Base-by-base conservation (phyloP, 92 coral and sea anemone genomes). In the Ricordea florida region DNA sequence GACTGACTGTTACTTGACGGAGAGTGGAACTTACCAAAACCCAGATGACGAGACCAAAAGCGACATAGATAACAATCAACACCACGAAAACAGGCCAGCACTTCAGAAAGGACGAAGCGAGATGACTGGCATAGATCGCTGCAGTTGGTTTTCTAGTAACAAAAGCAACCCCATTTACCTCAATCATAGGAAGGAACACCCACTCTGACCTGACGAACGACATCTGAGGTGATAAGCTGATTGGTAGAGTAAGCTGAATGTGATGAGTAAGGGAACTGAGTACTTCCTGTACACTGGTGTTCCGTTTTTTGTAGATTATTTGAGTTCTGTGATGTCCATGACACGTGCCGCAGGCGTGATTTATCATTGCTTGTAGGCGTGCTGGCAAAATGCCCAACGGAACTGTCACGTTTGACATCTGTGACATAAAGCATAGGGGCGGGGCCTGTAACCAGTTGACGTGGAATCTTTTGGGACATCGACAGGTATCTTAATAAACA, bases 91-190 rank as follows among this genome's bases (percentile, higher is more conserved):
- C 50, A 27, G 77, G 77, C 77, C 77, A 70, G 20, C 53, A 23
- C 2, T 15, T 10, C 41, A 70, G 20, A 2, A 70, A 51, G 21
- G 77, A 55, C 1, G 65, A 70, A 6, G 38, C 53, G 6, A 70
- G 3, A 29, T 26, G 2, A 44, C 38, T 11, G 3, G 66, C 56
- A 31, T 53, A 70, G 0, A 8, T 41, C 30, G 34, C 65, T 2
- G 29, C 2, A 10, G 24, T 70, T 27, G 77, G 77, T 43, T 53
- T 70, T 29, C 65, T 42, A 30, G 42, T 70, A 15, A 70, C 38
- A 30, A 70, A 20, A 4, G 65, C 77, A 53, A 70, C 18, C 77
- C 77, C 77, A 3, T 27, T 41, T 27, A 70, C 77, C 77, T 53
- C 62, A 7, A 53, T 15, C 30, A 70, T 32, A 8, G 77, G 77